phyloP scores from a whole-genome alignment of 2,888 invertebrate species.

The Synergus japonicus region DNA sequence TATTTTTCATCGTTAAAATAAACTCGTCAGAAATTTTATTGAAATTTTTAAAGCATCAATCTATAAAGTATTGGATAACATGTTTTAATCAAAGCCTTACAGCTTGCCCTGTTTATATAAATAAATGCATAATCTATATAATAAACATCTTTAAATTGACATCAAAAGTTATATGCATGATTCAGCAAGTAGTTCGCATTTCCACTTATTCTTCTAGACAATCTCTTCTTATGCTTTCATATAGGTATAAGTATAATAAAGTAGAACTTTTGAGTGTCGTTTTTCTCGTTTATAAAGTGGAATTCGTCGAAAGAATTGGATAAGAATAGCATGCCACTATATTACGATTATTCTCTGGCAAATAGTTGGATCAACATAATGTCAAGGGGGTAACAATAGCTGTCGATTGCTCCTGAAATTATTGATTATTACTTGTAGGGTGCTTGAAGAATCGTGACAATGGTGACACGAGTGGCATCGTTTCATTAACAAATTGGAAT shows the following conservation, averaged over 20 bases:
- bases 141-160: background rate
- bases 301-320: background rate
- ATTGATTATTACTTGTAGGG: conserved; percentile 50
- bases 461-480: conserved; percentile 20
- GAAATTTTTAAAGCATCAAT: background rate
- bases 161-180: too few species aligned
- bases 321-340: background rate
- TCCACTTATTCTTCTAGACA: background rate
- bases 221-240: background rate
- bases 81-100: background rate
- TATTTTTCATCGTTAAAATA: too few species aligned
- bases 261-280: background rate
- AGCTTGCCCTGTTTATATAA: background rate
- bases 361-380: conserved; percentile 56
- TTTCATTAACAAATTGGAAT: conserved; percentile 27
- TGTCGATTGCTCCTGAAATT: conserved; percentile 49
- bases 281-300: background rate
- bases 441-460: conserved; percentile 13
- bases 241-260: background rate
- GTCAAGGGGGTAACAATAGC: conserved; percentile 63
- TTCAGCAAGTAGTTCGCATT: background rate
- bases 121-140: too few species aligned
- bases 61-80: background rate
- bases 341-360: conserved; percentile 23
- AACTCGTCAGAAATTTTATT: background rate